A percentile compares a stretch with the other conserved stretches of the same genome.
Evolutionary conservation across 2,888 invertebrate genomes (phyloP).

Genomic region (Tenthredo mesomela): DNA sequence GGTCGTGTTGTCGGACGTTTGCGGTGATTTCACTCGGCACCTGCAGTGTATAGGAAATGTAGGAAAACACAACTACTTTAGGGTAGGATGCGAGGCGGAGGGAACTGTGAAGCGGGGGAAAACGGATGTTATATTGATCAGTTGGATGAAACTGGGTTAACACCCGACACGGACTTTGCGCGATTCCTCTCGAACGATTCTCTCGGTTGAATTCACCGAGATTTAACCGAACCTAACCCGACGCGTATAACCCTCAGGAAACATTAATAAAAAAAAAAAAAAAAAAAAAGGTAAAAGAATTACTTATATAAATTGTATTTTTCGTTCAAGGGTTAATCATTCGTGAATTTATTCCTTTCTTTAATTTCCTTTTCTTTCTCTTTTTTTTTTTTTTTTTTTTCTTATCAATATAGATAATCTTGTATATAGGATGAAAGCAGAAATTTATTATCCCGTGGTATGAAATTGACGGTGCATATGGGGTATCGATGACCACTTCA

Average conservation of each 20-base stretch:
- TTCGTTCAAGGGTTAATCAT: neutral
- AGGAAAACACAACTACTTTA: slow-evolving; percentile 10
- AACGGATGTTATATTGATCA: slow-evolving; percentile 50
- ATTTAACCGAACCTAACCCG: neutral
- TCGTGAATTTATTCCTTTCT: neutral
- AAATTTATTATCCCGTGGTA: neutral
- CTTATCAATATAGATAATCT: neutral
- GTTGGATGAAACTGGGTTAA: slow-evolving; percentile 68
- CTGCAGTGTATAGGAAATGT: neutral
- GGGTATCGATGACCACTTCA: slow-evolving; percentile 28
- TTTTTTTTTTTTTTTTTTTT: neutral
- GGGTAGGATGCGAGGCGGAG: neutral
- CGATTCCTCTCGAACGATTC: slow-evolving; percentile 38
- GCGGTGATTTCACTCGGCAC: neutral
- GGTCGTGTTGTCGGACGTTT: neutral
- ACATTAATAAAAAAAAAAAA: neutral
- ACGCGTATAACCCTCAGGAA: neutral
- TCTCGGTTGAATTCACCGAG: slow-evolving; percentile 18
- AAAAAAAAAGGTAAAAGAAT: neutral
- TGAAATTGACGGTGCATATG: neutral
- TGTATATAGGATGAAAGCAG: neutral
- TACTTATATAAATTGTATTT: neutral
- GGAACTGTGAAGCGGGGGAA: neutral
- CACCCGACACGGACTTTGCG: slow-evolving; percentile 54
- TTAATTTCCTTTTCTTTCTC: neutral